Percentiles rank a stretch among this genome's conserved stretches.
phyloP scores from a whole-genome alignment of 2,888 invertebrate genomes.

The Eilema caniola region DNA sequence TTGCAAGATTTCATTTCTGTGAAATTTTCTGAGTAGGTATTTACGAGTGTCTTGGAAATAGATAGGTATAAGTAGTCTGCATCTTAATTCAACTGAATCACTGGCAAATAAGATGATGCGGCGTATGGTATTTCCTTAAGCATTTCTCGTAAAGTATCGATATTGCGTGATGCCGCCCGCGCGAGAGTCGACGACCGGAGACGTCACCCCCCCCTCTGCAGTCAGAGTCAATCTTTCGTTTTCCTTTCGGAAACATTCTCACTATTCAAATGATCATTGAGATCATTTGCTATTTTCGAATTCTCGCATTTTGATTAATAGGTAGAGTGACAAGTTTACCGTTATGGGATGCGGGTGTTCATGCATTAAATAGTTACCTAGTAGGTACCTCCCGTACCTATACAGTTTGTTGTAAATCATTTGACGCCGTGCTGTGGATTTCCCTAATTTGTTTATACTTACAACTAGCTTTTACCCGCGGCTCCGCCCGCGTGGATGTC shows the following conservation, averaged over 20 bases:
- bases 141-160: constrained; percentile 55
- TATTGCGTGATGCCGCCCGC: constrained; percentile 46
- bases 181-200: constrained; percentile 68
- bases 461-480: no score
- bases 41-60: not conserved
- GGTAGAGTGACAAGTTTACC: constrained; percentile 52
- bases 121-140: constrained; percentile 57
- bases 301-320: constrained; percentile 64
- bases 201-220: constrained; percentile 46
- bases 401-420: not conserved
- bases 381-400: no score
- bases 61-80: not conserved
- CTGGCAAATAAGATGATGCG: constrained; percentile 41
- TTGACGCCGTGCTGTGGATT: not conserved
- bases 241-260: constrained; percentile 40
- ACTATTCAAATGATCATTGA: constrained; percentile 35
- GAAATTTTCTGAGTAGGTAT: not conserved
- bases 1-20: not conserved
- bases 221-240: constrained; percentile 50
- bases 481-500: no score
- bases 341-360: constrained; percentile 52
- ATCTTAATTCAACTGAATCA: constrained; percentile 56
- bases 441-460: not conserved
- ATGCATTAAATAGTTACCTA: constrained; percentile 1
- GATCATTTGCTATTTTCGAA: constrained; percentile 49